Base-by-base conservation (phyloP, 92 coral and sea anemone genomes). In the Porites rus region DNA sequence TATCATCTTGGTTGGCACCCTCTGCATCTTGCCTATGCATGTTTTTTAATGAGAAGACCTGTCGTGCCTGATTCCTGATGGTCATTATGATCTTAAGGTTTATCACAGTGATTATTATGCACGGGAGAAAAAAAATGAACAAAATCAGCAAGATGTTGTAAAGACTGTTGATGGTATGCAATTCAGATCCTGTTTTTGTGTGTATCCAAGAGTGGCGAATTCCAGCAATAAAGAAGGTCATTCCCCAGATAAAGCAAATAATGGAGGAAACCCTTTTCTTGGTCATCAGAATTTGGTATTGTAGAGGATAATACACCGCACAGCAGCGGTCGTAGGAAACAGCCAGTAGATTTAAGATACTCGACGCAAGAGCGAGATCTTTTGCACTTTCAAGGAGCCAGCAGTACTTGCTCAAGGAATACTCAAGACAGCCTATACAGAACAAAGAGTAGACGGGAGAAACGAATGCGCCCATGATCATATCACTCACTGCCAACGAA, bases 351-450 rank as follows among this genome's bases (percentile, higher is more conserved):
- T 91, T 91, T 65, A 67, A 82, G n/a, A 91, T 88, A 65, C 89
- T 80, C 28, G 86, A 82, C 4, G 71, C 62, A 7, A 91, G 76
- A 5, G 87, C 83, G 58, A 73, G 51, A 83, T 91, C 94, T 62
- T 91, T 91, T 28, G 86, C 61, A 8, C 86, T 83, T 72, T 79
- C 79, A 51, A 91, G 51, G 51, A 88, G n/a, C 94, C 94, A 91
- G 24, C 94, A 91, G 69, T 76, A 51, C 64, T 72, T 74, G 50
- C 85, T 91, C 11, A 82, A 12, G 1, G 87, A 6, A 63, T 84
- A 78, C 13, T 80, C 66, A 51, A 51, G 5, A 51, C 65, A 66
- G 13, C 81, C 81, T 0, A 72, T 16, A 12, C 94, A 92, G 74
- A 78, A 75, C 10, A 73, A 51, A 0, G 87, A 84, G 25, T 88